Conservation (phyloP, 2,113 vertebrate genomes). For the Paramormyrops kingsleyae region DNA sequence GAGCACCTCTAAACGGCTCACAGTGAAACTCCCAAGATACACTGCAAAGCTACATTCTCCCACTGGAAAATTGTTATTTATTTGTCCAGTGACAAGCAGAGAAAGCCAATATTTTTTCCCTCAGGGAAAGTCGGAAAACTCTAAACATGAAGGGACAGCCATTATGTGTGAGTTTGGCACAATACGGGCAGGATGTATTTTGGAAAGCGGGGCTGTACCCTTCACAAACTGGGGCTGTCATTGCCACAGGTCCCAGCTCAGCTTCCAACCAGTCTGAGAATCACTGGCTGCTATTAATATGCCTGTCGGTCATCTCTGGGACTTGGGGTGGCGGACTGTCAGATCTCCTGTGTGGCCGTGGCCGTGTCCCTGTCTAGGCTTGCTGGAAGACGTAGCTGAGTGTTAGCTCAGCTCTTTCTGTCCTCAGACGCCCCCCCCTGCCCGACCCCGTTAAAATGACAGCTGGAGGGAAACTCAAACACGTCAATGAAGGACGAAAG, state of each 20-base stretch:
- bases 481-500: not conserved
- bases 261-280: not conserved
- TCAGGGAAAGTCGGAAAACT: not conserved
- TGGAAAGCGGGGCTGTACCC: not conserved
- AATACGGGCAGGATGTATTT: not conserved
- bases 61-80: not conserved
- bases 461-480: not conserved
- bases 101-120: not conserved
- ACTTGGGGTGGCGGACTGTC: not conserved
- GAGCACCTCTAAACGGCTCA: not conserved
- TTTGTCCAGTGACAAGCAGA: not conserved
- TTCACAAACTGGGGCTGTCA: constrained; percentile 18
- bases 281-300: constrained; percentile 9
- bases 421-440: not conserved
- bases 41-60: not conserved
- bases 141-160: not conserved
- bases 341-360: not conserved
- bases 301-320: not conserved
- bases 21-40: not conserved
- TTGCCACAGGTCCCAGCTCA: constrained; percentile 8
- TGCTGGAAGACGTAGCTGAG: not conserved
- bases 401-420: not conserved
- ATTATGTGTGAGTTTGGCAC: not conserved
- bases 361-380: not conserved
- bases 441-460: not conserved